phyloP scores from a whole-genome alignment of 2,113 vertebrate genomes.

The Emydocephalus ijimae region DNA sequence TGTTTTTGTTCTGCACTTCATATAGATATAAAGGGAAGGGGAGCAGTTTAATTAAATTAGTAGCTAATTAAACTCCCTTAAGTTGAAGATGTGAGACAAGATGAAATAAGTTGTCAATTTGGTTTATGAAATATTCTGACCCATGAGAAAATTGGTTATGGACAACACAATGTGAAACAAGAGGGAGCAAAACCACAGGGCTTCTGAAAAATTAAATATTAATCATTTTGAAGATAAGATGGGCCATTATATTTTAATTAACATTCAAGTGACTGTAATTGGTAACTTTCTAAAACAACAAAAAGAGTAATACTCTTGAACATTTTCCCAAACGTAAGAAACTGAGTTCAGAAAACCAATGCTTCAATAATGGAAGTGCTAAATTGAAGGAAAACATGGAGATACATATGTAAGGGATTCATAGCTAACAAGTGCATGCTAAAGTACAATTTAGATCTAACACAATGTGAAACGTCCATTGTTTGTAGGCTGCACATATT shows the following conservation, averaged over 20 bases:
- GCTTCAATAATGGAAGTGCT: no score
- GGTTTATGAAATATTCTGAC: background rate
- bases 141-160: background rate
- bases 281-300: background rate
- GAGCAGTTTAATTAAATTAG: background rate
- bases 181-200: background rate
- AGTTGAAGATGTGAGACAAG: background rate
- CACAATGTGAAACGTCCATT: background rate
- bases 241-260: background rate
- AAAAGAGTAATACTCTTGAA: background rate
- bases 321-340: background rate
- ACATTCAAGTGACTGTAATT: background rate
- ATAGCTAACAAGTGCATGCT: background rate
- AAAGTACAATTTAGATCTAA: background rate
- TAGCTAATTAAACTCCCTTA: background rate
- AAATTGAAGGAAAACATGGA: background rate
- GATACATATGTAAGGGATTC: background rate
- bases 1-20: background rate
- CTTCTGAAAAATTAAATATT: conserved; percentile 4
- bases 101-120: background rate
- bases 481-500: background rate
- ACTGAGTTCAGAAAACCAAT: background rate
- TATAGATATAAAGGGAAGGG: background rate
- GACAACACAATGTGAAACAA: background rate
- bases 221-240: background rate